Conservation (phyloP, 2,888 invertebrate genomes). For the Coenonympha arcania region DNA sequence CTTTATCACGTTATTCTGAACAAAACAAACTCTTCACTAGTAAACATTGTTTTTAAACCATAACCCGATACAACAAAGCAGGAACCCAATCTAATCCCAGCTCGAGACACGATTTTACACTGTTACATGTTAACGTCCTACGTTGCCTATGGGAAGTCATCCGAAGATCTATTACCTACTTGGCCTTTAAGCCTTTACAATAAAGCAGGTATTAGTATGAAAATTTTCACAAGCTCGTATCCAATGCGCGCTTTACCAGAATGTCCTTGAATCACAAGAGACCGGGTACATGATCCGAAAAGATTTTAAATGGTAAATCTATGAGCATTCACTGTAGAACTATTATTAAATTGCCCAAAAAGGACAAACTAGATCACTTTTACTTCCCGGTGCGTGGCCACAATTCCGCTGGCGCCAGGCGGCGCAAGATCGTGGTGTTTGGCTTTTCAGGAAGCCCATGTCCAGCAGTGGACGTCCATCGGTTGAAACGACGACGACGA, state of each 20-base stretch:
- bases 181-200: constrained; percentile 1
- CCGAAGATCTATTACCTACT: neutral
- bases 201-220: constrained; percentile 9
- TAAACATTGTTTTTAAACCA: constrained; percentile 5
- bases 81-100: constrained; percentile 19
- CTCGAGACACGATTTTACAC: constrained; percentile 24
- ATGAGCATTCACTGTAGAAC: neutral
- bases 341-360: no score
- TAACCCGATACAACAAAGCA: constrained; percentile 17
- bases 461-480: no score
- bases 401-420: no score
- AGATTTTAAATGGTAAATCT: neutral
- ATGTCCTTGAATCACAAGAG: constrained; percentile 25
- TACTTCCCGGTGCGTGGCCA: no score
- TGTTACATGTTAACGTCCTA: constrained; percentile 15
- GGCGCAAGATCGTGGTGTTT: no score
- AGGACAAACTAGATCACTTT: no score
- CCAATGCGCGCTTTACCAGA: constrained; percentile 15
- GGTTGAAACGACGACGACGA: no score
- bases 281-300: neutral
- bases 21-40: neutral
- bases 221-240: neutral
- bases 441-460: no score
- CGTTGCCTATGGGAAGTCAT: constrained; percentile 8
- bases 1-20: neutral